Evolutionary conservation across 2,113 vertebrate genomes (phyloP), one percentile per base, ranked within the genome.

Genomic region (Siphamia tubifer): DNA sequence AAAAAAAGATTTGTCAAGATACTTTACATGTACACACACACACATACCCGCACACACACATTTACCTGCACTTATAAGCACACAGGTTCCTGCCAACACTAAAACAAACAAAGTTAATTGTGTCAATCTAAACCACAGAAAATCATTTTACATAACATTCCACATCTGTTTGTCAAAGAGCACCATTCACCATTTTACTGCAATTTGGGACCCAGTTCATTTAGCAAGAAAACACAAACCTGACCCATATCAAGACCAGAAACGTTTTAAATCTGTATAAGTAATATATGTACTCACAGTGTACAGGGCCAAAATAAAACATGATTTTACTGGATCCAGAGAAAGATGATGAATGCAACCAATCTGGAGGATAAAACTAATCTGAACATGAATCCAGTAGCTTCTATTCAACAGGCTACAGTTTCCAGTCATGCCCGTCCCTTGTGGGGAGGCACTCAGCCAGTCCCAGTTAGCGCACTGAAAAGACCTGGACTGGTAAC

Each of bases 1-100:
- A 30, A 2, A 30, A 30, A 1, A 3, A 30, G n/a, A 30, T 30
- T 30, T 30, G 28, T 30, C 6, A 6, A 30, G 6, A 30, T 30
- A 30, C 10, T 30, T 1, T 9, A 30, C 28, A n/a, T 30, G 28
- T 30, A 30, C 6, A 30, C 6, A 21, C 2, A 9, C 4, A 53
- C 3, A 53, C 12, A 21, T 1, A 9, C 4, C 42, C 3, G 43
- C 12, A 40, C 2, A 20, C 2, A 54, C 1, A 52, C 25, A 31
- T 30, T 42, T 60, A 74, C 77, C 70, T 74, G 45, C 15, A 38
- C 3, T 19, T 9, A 21, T 5, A 32, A 43, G 19, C 30, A 60
- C n/a, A 10, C 31, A 84, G 4, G n/a, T 28, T 15, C 43, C 55
- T 17, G 62, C 53, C 10, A 77, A 17, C 23, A 63, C 77, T 84